Conservation (phyloP, 1,140 invertebrate species). For the Neodiprion lecontei region DNA sequence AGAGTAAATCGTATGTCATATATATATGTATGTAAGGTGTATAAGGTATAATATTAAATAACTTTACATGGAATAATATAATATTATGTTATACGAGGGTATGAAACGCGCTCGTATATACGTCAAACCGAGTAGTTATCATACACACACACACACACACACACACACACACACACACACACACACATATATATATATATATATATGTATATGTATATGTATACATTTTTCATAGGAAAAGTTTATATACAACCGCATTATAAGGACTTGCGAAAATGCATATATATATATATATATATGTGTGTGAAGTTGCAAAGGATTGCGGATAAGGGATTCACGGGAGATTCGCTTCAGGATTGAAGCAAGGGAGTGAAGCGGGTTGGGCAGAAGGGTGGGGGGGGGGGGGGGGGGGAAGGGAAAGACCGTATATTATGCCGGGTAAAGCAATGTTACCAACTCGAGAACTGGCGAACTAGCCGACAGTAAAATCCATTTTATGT, state of each 20-base stretch:
- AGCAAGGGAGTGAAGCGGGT: not conserved
- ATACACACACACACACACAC: no score
- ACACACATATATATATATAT: no score
- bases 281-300: no score
- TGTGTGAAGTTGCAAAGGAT: not conserved
- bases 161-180: no score
- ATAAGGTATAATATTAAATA: no score
- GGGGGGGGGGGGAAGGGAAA: conserved; percentile 5
- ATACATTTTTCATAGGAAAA: conserved; percentile 3
- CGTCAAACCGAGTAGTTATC: no score
- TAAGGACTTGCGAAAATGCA: no score
- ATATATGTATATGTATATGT: not conserved
- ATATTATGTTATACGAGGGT: no score
- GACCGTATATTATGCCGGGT: conserved; percentile 45
- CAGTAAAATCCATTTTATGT: conserved; percentile 61
- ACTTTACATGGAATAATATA: no score
- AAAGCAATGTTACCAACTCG: conserved; percentile 58
- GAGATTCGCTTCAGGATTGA: not conserved
- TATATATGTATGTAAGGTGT: no score
- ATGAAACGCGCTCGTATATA: no score
- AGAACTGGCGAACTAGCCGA: conserved; percentile 60
- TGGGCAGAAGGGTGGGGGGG: not conserved
- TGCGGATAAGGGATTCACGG: not conserved
- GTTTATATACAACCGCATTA: not conserved
- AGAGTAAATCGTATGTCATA: no score